These are phyloP conservation scores for Sebastes hubbsi DNA, from an alignment of 2,797 vertebrate species.

Conservation along the genomic window DNA sequence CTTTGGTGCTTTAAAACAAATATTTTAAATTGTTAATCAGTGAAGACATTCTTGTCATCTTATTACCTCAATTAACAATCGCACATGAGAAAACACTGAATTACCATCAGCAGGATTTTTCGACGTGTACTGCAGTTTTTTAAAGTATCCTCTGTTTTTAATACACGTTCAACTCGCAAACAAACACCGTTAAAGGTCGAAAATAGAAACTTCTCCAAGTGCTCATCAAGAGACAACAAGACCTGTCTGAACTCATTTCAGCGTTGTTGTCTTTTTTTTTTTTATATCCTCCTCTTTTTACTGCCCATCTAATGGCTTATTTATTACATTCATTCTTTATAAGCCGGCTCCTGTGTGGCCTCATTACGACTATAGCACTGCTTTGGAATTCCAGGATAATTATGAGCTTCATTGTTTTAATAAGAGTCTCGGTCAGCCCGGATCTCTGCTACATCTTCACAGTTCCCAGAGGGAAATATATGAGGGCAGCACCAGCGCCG, in stretches of 20 bases:
- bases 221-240: constrained; percentile 65
- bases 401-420: constrained; percentile 87
- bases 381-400: constrained; percentile 85
- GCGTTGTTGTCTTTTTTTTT: constrained; percentile 60
- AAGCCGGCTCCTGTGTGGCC: constrained; percentile 85
- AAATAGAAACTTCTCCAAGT: constrained; percentile 58
- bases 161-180: not conserved
- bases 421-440: constrained; percentile 82
- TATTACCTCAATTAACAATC: not conserved
- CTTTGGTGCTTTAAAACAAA: not conserved
- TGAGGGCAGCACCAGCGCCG: constrained; percentile 63
- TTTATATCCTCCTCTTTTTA: constrained; percentile 76
- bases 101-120: constrained; percentile 1
- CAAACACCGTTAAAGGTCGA: constrained; percentile 39
- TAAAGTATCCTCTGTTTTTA: constrained; percentile 4
- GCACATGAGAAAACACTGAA: not conserved
- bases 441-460: constrained; percentile 73
- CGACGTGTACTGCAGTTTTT: not conserved
- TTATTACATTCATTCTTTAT: constrained; percentile 87
- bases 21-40: not conserved
- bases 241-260: constrained; percentile 73
- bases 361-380: constrained; percentile 82
- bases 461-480: constrained; percentile 70
- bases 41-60: not conserved
- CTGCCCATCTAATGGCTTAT: constrained; percentile 85